Evolutionary conservation across 2,888 invertebrate species (phyloP).

Genomic region (Ectemnius continuus): DNA sequence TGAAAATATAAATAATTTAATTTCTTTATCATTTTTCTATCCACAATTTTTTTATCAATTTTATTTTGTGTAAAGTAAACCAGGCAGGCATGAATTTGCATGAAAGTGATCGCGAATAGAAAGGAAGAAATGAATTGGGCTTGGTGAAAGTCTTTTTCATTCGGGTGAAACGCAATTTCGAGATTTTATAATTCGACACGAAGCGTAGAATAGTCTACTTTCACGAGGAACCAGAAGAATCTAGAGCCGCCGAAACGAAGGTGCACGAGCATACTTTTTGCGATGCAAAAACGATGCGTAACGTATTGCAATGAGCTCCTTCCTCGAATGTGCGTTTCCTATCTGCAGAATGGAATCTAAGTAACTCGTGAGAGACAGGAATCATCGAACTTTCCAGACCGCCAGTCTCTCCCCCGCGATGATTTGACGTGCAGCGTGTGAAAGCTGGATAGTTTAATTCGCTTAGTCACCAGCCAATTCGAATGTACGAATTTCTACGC

Average conservation of each 20-base stretch:
- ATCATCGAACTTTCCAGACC: slow-evolving; percentile 51
- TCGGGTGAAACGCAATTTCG: too few relatives aligned
- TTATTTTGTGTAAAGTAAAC: too few relatives aligned
- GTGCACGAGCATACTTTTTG: slow-evolving; percentile 7
- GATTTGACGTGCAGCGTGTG: slow-evolving; percentile 15
- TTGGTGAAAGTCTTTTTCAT: too few relatives aligned
- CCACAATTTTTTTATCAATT: too few relatives aligned
- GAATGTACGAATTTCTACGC: too few relatives aligned
- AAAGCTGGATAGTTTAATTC: not conserved
- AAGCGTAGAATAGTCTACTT: not conserved
- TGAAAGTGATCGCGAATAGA: too few relatives aligned
- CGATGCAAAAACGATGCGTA: not conserved
- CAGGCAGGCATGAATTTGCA: too few relatives aligned
- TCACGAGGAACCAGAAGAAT: slow-evolving; percentile 6
- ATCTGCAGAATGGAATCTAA: slow-evolving; percentile 35
- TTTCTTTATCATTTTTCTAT: too few relatives aligned
- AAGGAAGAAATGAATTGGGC: too few relatives aligned
- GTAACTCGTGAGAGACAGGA: slow-evolving; percentile 23
- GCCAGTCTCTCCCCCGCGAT: slow-evolving; percentile 34
- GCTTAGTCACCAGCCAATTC: too few relatives aligned
- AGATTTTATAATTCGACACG: not conserved
- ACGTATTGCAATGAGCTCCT: slow-evolving; percentile 21
- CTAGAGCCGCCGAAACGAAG: not conserved
- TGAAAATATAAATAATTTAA: too few relatives aligned
- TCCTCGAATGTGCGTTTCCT: not conserved